Evolutionary conservation across 2,888 invertebrate species (phyloP), one percentile per base, ranked within the genome.

Genomic region (Stratiomys singularior): DNA sequence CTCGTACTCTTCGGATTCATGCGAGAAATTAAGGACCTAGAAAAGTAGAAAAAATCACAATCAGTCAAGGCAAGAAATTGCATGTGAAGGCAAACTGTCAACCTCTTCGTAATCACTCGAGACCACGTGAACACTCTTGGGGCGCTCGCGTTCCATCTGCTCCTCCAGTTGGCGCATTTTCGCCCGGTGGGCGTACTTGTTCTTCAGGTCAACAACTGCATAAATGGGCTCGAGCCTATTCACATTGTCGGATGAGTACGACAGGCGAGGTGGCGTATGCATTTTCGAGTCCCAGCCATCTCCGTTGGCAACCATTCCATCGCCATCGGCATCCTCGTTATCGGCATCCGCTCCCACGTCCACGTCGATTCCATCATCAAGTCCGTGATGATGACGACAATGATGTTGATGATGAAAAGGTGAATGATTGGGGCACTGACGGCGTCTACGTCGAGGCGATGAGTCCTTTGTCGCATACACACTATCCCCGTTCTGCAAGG

Each of bases 131-230:
- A 82, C 76, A 47, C 81, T 81, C n/a, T 81, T 80, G 27, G 82
- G 80, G 37, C 81, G 77, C 4, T 81, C 80, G 28, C 78, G 66
- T 23, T 78, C 77, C 18, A 76, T 76, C 71, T 80, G 80, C 58
- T 80, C 81, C 76, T 82, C 80, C 15, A 78, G 52, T 44, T 79
- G 78, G 37, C 82, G 82, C 60, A 83, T 79, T 76, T 81, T 82
- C 1, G 82, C 82, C 23, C 83, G 80, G 37, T 82, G 82, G 15
- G 82, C 84, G 76, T 84, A 83, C 80, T 85, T 85, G 76, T 83
- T 81, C 79, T 83, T 83, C n/a, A 85, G 81, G 81, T 85, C 83
- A 30, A 85, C 82, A 13, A 84, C 83, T n/a, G 85, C 84, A 82
- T 85, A 85, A 80, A 84, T 83, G 21, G 84, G 84, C 72, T 84